A percentile compares a stretch with the other conserved stretches of the same genome.
Conservation (phyloP, 2,888 invertebrate species). For the Pristionchus arcanus region DNA sequence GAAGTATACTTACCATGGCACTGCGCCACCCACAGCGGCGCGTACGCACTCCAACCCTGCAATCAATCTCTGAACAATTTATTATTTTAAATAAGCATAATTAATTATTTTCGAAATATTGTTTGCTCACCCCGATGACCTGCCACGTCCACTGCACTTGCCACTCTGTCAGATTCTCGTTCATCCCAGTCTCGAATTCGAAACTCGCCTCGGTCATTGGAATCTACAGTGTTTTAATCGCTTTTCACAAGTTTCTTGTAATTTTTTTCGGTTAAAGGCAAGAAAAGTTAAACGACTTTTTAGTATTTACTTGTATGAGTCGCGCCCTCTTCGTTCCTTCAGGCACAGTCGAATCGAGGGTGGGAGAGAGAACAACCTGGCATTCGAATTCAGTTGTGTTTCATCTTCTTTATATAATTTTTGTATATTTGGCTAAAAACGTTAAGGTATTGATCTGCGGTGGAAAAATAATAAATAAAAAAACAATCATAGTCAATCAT, state of each 20-base stretch:
- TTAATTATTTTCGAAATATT: no score
- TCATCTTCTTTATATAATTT: neutral
- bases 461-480: no score
- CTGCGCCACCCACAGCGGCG: constrained; percentile 34
- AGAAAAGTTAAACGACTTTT: no score
- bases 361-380: constrained; percentile 42
- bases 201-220: constrained; percentile 10
- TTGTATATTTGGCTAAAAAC: neutral
- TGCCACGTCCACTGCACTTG: constrained; percentile 22
- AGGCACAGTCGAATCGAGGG: neutral
- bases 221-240: neutral
- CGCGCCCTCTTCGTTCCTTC: constrained; percentile 4
- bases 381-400: neutral
- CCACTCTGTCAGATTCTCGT: constrained; percentile 36
- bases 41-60: constrained; percentile 21
- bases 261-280: no score
- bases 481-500: neutral
- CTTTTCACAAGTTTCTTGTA: no score
- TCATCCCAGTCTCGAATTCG: constrained; percentile 36
- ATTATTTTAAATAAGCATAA: no score
- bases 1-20: neutral
- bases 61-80: neutral
- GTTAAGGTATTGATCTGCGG: neutral
- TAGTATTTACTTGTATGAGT: neutral
- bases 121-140: neutral